These are phyloP conservation scores for Parauchenoglanis punctatus DNA, from an alignment of 2,797 vertebrate species.

Conservation along the genomic window DNA sequence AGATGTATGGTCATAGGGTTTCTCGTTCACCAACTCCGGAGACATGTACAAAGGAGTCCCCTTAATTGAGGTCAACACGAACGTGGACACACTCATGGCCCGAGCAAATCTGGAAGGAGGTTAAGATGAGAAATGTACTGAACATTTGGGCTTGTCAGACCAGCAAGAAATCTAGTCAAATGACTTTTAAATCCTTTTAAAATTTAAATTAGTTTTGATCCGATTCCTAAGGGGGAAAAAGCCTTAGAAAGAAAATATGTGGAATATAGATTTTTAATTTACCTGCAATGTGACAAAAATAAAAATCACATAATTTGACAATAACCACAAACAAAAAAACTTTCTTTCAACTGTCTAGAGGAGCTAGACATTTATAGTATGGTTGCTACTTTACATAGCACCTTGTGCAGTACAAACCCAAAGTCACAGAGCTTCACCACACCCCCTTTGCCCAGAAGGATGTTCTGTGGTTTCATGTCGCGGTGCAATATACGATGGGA, in stretches of 20 bases:
- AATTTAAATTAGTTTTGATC: background rate
- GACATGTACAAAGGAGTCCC: constrained; percentile 98
- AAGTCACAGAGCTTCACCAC: constrained; percentile 96
- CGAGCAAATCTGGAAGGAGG: constrained; percentile 85
- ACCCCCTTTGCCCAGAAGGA: constrained; percentile 89
- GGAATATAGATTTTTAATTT: background rate
- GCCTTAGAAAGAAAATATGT: background rate
- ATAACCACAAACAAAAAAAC: background rate
- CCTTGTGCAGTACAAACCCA: constrained; percentile 77
- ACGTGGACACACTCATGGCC: constrained; percentile 92
- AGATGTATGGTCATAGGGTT: constrained; percentile 92
- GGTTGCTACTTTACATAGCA: constrained; percentile 15
- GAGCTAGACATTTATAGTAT: background rate
- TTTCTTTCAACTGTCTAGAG: background rate
- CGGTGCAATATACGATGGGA: constrained; percentile 96
- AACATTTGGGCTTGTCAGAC: background rate
- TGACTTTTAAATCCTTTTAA: background rate
- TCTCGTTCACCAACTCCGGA: constrained; percentile 93
- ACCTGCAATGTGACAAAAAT: background rate
- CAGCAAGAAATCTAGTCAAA: background rate
- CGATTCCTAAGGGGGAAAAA: background rate
- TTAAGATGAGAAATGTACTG: background rate
- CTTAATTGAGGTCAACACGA: constrained; percentile 97
- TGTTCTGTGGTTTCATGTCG: constrained; percentile 99
- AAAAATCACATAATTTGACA: background rate